Evolutionary conservation across 2,888 invertebrate genomes (phyloP).

Genomic region (Callyntrura sp.): DNA sequence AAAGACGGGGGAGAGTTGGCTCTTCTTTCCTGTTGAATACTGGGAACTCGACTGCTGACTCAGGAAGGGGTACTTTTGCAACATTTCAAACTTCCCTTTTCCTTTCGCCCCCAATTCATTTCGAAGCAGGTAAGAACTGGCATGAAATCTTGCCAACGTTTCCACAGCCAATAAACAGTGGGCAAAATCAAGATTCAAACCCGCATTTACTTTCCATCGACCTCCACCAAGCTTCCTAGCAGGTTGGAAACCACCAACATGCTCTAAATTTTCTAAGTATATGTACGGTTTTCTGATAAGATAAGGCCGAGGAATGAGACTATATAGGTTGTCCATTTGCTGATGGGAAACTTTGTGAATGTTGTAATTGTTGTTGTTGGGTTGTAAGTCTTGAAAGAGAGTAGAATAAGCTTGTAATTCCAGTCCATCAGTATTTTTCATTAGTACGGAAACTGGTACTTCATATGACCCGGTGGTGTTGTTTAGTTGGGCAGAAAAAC

Average conservation of each 20-base stretch:
- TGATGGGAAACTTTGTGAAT: background rate
- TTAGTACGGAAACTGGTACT: constrained; percentile 28
- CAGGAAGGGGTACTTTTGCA: constrained; percentile 73
- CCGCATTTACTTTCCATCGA: background rate
- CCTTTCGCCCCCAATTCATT: constrained; percentile 65
- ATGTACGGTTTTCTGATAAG: constrained; percentile 43
- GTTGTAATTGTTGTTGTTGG: background rate
- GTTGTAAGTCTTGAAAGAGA: constrained; percentile 54
- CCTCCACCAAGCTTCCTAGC: constrained; percentile 5
- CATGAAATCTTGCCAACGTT: constrained; percentile 76
- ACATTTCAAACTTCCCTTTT: constrained; percentile 65
- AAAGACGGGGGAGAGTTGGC: constrained; percentile 60
- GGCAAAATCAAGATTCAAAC: constrained; percentile 74
- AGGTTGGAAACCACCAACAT: too few relatives aligned
- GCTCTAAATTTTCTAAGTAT: constrained; percentile 69
- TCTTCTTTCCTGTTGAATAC: constrained; percentile 15
- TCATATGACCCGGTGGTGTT: background rate
- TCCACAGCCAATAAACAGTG: constrained; percentile 76
- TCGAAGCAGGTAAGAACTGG: constrained; percentile 68
- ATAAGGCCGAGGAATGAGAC: constrained; percentile 28
- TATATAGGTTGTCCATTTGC: constrained; percentile 26
- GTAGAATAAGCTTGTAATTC: constrained; percentile 59
- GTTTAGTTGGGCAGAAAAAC: background rate
- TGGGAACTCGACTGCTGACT: background rate
- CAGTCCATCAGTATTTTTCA: constrained; percentile 7